A percentile compares a stretch with the other conserved stretches of the same genome.
These are phyloP conservation scores for Sinocyclocheilus maitianheensis DNA, from an alignment of 2,113 vertebrate species.

Conservation along the genomic window DNA sequence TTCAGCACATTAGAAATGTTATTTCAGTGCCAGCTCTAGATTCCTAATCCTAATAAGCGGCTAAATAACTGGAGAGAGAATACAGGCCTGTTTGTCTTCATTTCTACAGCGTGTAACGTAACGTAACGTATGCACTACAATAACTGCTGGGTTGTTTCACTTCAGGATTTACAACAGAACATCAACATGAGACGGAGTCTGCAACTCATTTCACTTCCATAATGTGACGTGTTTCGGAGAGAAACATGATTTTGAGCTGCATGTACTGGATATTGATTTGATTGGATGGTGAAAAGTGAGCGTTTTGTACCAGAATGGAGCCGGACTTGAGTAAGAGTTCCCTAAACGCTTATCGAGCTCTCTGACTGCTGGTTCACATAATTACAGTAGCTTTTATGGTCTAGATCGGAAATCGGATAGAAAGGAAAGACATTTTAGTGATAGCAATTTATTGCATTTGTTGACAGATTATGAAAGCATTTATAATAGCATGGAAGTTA, in stretches of 20 bases:
- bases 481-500: no score
- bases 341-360: background rate
- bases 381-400: no score
- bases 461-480: no score
- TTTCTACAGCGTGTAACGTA: background rate
- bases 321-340: background rate
- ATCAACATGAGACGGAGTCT: background rate
- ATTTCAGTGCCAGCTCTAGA: slow-evolving; percentile 11
- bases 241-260: background rate
- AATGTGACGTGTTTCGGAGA: background rate
- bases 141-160: background rate
- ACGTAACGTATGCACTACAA: no score
- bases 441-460: no score
- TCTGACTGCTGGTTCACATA: background rate
- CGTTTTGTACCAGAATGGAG: background rate
- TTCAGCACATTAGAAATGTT: background rate
- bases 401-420: no score
- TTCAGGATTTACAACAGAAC: background rate
- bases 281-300: background rate
- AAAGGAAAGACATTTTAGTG: no score
- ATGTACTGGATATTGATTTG: background rate
- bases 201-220: background rate
- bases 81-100: background rate
- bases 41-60: slow-evolving; percentile 22
- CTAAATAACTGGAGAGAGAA: background rate